phyloP scores from a whole-genome alignment of 1,140 invertebrate species.

The Yoshiicerus persimilis region DNA sequence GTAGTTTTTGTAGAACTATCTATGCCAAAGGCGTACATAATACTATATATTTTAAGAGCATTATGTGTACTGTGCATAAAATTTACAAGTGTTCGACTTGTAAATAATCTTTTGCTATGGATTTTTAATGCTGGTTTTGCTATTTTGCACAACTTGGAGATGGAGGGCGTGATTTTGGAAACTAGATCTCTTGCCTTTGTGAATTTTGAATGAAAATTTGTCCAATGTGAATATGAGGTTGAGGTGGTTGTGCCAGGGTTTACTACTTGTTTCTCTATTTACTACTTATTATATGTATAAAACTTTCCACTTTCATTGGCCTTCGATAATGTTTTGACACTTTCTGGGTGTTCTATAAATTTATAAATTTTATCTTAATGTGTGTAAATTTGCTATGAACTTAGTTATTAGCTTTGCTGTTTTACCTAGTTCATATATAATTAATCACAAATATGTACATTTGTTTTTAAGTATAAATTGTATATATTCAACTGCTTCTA shows the following conservation, averaged over 20 bases:
- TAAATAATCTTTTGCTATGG: background rate
- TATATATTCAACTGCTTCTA: background rate
- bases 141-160: background rate
- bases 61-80: background rate
- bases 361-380: background rate
- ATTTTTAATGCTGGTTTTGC: background rate
- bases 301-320: background rate
- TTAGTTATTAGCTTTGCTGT: background rate
- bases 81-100: background rate
- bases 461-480: background rate
- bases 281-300: no score
- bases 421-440: background rate
- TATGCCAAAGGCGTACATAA: background rate
- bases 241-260: conserved; percentile 30
- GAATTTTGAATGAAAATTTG: conserved; percentile 15
- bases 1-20: background rate
- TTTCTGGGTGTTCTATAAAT: background rate
- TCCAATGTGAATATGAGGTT: conserved; percentile 20
- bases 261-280: background rate
- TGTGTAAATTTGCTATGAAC: background rate
- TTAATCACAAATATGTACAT: background rate
- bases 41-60: background rate
- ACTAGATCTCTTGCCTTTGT: background rate
- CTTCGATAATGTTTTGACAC: background rate
- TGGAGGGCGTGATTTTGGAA: background rate